Evolutionary conservation across 2,113 vertebrate species (phyloP), one percentile per base, ranked within the genome.

Genomic region (Balaeniceps rex): DNA sequence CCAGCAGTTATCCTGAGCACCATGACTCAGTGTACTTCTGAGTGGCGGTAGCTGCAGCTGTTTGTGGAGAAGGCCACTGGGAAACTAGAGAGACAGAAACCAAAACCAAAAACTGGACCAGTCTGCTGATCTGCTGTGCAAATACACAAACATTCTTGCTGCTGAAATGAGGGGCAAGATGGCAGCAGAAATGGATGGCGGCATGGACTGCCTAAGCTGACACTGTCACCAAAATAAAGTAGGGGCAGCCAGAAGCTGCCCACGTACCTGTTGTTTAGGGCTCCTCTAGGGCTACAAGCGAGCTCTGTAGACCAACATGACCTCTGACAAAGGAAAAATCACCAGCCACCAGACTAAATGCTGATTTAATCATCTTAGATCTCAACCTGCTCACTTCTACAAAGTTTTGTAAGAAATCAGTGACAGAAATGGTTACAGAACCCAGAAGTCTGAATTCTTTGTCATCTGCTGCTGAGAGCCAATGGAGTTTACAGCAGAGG

Each of bases 81-180:
- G 14, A 72, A 75, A 76, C 8, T 8, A 51, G n/a, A 25, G 10
- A 68, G 47, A 26, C 12, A 25, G 44, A 72, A 80, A 57, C 33
- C 8, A 76, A 72, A 83, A 15, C 7, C 19, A 33, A 60, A 79
- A 88, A 26, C 10, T n/a, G 38, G 9, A 68, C n/a, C 7, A 63
- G 15, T 19, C 13, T 63, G 13, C 12, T 2, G 2, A 58, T n/a
- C 23, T 42, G 4, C 38, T 68, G 7, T 42, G 15, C 14, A 83
- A 61, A 69, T 49, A n/a, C 0, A 0, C 6, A 23, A n/a, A 42
- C 1, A 8, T 44, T 75, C 85, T 75, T 26, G 15, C 22, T 71
- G 10, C 3, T 42, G 9, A 64, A 71, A 63, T 28, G 22, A 63
- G 22, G 33, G 13, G 4, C 7, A 38, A 87, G n/a, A 44, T 15